Percentiles rank a stretch among this genome's conserved stretches.
Conservation (phyloP, 2,888 invertebrate species). For the Alloplasta piceator region DNA sequence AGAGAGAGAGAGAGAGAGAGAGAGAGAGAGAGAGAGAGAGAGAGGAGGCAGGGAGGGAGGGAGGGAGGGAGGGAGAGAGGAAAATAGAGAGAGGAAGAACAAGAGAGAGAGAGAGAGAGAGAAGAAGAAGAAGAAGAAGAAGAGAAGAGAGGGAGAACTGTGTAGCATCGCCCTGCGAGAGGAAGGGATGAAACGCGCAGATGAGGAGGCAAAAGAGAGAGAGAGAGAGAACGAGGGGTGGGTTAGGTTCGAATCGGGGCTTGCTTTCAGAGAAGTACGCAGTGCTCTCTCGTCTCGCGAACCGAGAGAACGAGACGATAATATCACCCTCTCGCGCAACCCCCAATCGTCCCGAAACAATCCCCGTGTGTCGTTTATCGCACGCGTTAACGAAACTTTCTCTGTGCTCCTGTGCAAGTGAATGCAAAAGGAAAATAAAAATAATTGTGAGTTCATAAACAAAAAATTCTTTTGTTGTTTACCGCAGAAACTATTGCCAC, state of each 20-base stretch:
- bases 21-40: constrained; percentile 22
- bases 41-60: constrained; percentile 24
- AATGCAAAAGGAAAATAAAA: constrained; percentile 10
- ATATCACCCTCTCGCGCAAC: constrained; percentile 27
- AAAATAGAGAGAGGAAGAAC: constrained; percentile 22
- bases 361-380: constrained; percentile 15
- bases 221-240: constrained; percentile 62
- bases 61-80: constrained; percentile 27
- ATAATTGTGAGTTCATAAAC: not conserved
- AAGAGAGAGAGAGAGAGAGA: constrained; percentile 17
- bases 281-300: constrained; percentile 78
- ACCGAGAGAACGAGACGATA: constrained; percentile 72
- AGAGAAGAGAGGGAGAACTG: constrained; percentile 43
- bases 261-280: constrained; percentile 75
- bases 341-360: constrained; percentile 23
- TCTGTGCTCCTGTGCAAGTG: constrained; percentile 28
- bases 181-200: constrained; percentile 46
- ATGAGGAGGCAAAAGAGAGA: constrained; percentile 44
- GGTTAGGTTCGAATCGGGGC: constrained; percentile 75
- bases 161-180: constrained; percentile 28
- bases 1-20: constrained; percentile 18
- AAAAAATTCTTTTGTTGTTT: constrained; percentile 5
- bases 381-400: constrained; percentile 45
- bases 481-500: not conserved
- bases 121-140: constrained; percentile 27